Conservation (phyloP, 2,113 vertebrate genomes). For the Siniperca knerii region DNA sequence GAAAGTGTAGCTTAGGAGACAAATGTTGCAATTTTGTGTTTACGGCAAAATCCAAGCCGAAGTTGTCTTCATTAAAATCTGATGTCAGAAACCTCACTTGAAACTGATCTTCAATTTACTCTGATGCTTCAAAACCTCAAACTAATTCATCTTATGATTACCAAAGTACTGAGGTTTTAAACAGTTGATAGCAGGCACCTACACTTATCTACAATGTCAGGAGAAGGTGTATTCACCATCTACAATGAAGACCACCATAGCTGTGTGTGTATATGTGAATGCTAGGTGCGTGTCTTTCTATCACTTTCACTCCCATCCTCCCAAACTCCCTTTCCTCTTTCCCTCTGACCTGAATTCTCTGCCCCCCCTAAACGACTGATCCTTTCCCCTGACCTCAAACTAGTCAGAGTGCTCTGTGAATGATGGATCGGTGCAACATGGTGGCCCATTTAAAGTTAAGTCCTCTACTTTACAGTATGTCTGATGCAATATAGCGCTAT, state of each 20-base stretch:
- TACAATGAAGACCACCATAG: constrained; percentile 1
- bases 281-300: constrained; percentile 37
- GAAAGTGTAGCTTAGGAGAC: background rate
- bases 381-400: constrained; percentile 64
- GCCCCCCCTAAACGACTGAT: constrained; percentile 61
- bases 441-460: constrained; percentile 76
- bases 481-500: constrained; percentile 53
- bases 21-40: constrained; percentile 1
- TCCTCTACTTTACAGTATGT: constrained; percentile 45
- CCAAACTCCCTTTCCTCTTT: constrained; percentile 53
- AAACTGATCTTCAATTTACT: constrained; percentile 4
- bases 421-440: constrained; percentile 69
- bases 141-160: background rate
- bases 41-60: background rate
- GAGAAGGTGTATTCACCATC: background rate
- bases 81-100: constrained; percentile 14
- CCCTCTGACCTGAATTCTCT: constrained; percentile 72
- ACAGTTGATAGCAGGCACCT: constrained; percentile 4
- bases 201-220: background rate
- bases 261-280: constrained; percentile 12
- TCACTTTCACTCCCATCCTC: constrained; percentile 57
- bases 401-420: constrained; percentile 39
- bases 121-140: constrained; percentile 16
- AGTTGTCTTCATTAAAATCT: constrained; percentile 5
- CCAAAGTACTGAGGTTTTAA: background rate